Evolutionary conservation across 2,797 vertebrate genomes (phyloP), one percentile per base, ranked within the genome.

Genomic region (Sardinella longiceps): DNA sequence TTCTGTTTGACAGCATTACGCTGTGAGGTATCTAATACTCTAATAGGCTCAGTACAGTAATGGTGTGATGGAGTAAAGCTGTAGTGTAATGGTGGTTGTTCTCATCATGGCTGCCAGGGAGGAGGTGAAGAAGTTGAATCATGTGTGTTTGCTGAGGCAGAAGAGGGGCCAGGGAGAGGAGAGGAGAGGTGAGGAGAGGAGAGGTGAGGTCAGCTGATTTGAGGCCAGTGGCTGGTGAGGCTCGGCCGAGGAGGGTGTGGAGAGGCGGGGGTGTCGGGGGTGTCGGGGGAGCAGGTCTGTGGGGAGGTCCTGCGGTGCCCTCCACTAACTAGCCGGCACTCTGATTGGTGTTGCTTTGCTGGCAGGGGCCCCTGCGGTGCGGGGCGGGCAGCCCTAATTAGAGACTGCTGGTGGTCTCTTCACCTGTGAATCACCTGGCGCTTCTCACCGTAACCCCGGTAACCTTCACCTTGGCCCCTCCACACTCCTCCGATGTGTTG

Each of bases 361-460:
- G 66, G 66, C 66, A 37, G 66, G 25, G 30, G 66, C 66, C 66
- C 66, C 66, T 74, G 66, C 12, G 66, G 66, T 5, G 14, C 66
- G 14, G 51, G 66, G 25, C 33, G 12, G 80, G 82, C 85, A 48
- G 50, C 85, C 53, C 74, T 80, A 83, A 86, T 86, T 86, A 83
- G 80, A 60, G 48, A 60, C 30, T 46, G 37, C 28, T 33, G 70
- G 85, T 70, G 50, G 66, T 74, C 66, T 39, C 30, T 33, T 74
- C 66, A 74, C 66, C 66, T 39, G 66, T 74, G 66, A 74, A 20
- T 74, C 66, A 74, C 66, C 66, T 74, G 66, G 30, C 66, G 66
- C 66, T 74, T 74, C 66, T 37, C 66, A 74, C 66, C 30, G 66
- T 74, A 74, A 74, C 66, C 25, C 50, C 1, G 81, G 60, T 83